These are phyloP conservation scores for Mythimna ferrago DNA, from an alignment of 2,888 invertebrate species.

Conservation along the genomic window DNA sequence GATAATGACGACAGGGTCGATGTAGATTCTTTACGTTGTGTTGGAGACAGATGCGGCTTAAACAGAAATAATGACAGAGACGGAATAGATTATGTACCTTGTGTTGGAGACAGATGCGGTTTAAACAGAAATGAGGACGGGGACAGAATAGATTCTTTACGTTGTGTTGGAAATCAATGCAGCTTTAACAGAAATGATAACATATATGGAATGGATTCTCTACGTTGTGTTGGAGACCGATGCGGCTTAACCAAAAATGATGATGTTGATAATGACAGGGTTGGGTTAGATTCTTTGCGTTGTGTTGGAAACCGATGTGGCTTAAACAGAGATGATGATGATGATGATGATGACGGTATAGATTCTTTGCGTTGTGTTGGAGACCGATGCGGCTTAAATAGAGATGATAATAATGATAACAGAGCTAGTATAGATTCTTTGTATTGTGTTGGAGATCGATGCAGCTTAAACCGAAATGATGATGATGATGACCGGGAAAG, in stretches of 20 bases:
- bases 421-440: background rate
- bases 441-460: slow-evolving; percentile 3
- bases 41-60: slow-evolving; percentile 21
- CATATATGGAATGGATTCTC: background rate
- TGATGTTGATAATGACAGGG: too few species aligned
- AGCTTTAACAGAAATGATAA: background rate
- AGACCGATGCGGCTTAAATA: too few species aligned
- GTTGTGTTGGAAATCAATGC: background rate
- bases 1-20: background rate
- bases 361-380: too few species aligned
- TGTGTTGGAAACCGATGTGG: background rate
- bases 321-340: background rate
- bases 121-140: background rate
- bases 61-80: slow-evolving; percentile 4
- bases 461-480: background rate
- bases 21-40: slow-evolving; percentile 19
- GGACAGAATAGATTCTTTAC: background rate
- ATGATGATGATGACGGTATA: too few species aligned
- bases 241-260: background rate
- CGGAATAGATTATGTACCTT: background rate
- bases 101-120: slow-evolving; percentile 17
- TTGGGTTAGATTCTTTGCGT: background rate
- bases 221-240: background rate
- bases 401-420: background rate
- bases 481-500: background rate